phyloP scores from a whole-genome alignment of 2,888 invertebrate genomes.

The Bembecia ichneumoniformis region DNA sequence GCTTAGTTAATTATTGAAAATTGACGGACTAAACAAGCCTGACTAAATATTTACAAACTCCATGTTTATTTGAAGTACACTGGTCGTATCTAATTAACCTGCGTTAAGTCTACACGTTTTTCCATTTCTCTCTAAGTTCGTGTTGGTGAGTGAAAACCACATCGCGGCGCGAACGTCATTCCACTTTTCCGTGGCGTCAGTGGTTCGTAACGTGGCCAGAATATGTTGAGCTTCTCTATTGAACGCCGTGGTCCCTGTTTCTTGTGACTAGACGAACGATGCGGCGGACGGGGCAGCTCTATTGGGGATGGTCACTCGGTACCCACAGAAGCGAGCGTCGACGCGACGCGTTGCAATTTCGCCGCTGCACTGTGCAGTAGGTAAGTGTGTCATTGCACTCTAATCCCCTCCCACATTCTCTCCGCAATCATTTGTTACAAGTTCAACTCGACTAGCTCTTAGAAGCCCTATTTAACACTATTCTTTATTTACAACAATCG shows the following conservation, averaged over 20 bases:
- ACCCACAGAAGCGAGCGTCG: conserved; percentile 48
- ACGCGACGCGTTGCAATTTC: conserved; percentile 53
- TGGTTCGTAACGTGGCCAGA: conserved; percentile 45
- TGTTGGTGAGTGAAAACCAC: conserved; percentile 64
- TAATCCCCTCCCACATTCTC: conserved; percentile 52
- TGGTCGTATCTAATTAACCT: conserved; percentile 23
- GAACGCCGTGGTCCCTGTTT: conserved; percentile 19
- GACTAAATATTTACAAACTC: no score
- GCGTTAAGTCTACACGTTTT: conserved; percentile 32
- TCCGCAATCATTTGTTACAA: conserved; percentile 60
- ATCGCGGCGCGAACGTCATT: conserved; percentile 63
- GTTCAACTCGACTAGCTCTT: conserved; percentile 47
- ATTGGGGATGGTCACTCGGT: conserved; percentile 34
- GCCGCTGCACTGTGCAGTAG: conserved; percentile 62
- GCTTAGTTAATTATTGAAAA: no score
- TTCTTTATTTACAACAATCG: not conserved
- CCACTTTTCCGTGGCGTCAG: conserved; percentile 67
- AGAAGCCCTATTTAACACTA: conserved; percentile 8
- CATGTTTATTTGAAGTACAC: no score
- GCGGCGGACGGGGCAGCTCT: conserved; percentile 30
- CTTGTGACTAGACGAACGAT: conserved; percentile 14
- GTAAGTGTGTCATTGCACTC: conserved; percentile 71
- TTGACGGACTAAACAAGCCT: no score
- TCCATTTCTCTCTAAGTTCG: conserved; percentile 56
- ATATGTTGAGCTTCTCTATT: conserved; percentile 30